Percentiles rank a stretch among this genome's conserved stretches.
phyloP scores from a whole-genome alignment of 2,797 vertebrate species.

The Malacoraja senta region DNA sequence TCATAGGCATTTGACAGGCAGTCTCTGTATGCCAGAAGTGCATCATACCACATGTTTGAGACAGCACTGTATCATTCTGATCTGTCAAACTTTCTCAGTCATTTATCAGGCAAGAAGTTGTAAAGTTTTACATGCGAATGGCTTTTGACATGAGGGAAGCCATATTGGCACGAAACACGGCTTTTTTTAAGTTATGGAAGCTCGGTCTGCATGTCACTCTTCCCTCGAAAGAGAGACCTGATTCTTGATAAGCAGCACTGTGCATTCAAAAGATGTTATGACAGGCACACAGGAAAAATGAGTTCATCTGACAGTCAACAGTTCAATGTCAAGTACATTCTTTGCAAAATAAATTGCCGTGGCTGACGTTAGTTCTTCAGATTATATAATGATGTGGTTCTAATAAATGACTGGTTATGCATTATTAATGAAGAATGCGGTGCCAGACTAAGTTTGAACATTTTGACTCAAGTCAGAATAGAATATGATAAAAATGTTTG shows the following conservation, averaged over 20 bases:
- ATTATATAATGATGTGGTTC: not conserved
- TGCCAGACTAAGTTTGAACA: constrained; percentile 16
- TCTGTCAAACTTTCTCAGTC: constrained; percentile 91
- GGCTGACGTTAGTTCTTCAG: constrained; percentile 12
- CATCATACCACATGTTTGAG: constrained; percentile 97
- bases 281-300: constrained; percentile 36
- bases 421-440: constrained; percentile 26
- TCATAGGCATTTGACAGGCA: constrained; percentile 99
- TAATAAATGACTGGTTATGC: constrained; percentile 29
- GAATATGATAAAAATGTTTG: not conserved
- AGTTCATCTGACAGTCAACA: constrained; percentile 36
- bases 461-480: constrained; percentile 19
- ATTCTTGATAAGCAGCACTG: constrained; percentile 22
- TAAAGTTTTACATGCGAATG: constrained; percentile 76
- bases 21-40: constrained; percentile 96
- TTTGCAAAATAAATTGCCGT: constrained; percentile 25
- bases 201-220: constrained; percentile 16
- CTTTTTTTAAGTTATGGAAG: constrained; percentile 28
- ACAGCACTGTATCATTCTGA: constrained; percentile 88
- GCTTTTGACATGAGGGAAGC: constrained; percentile 64
- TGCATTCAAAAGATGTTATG: constrained; percentile 30
- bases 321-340: constrained; percentile 37
- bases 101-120: constrained; percentile 75
- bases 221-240: not conserved
- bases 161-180: constrained; percentile 42